A percentile compares a stretch with the other conserved stretches of the same genome.
These are phyloP conservation scores for Gymnocheta viridis DNA, from an alignment of 2,888 invertebrate genomes.

Conservation along the genomic window DNA sequence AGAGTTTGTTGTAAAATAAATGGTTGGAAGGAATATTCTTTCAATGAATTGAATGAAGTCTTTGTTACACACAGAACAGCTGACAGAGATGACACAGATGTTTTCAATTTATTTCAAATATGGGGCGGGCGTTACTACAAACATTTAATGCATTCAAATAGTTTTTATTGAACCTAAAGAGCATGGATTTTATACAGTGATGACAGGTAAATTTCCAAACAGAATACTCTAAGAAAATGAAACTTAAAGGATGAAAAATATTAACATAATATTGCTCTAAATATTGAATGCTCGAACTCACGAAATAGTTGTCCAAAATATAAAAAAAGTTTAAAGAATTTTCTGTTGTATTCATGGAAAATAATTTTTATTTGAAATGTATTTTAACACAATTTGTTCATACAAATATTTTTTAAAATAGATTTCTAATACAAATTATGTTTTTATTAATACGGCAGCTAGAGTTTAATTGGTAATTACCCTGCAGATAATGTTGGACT, in stretches of 20 bases:
- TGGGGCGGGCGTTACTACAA: neutral
- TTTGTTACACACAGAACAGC: conserved; percentile 1
- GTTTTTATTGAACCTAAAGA: neutral
- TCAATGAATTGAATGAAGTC: neutral
- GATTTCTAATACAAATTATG: no score
- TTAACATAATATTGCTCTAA: neutral
- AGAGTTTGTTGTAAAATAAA: conserved; percentile 35
- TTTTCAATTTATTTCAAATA: conserved; percentile 3
- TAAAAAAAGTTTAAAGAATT: no score
- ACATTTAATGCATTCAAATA: neutral
- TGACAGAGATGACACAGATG: conserved; percentile 13
- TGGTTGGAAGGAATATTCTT: conserved; percentile 9
- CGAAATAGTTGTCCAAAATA: no score
- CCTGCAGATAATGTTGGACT: no score
- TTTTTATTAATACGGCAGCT: no score
- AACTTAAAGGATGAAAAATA: neutral
- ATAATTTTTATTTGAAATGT: no score
- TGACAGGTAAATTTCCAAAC: neutral
- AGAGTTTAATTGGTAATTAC: no score
- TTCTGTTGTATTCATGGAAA: no score
- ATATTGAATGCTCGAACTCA: neutral
- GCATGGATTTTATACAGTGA: neutral
- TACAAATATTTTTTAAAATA: no score
- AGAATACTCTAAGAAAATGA: neutral
- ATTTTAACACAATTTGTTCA: no score